A percentile compares a stretch with the other conserved stretches of the same genome.
Evolutionary conservation across 2,113 vertebrate genomes (phyloP).

Genomic region (Ammodytes dubius): DNA sequence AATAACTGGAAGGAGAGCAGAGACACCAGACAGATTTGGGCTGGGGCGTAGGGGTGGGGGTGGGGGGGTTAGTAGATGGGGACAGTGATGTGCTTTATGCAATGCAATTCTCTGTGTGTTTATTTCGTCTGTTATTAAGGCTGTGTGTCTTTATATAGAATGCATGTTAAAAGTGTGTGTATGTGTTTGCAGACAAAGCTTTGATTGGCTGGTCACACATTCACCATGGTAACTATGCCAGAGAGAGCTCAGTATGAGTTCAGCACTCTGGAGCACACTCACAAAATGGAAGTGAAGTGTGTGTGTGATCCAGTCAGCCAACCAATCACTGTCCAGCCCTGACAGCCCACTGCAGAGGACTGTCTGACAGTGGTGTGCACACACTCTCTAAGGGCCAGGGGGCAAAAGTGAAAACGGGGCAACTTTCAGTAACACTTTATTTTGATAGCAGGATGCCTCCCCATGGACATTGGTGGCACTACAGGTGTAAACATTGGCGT

Average conservation of each 20-base stretch:
- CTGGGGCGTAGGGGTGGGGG: conserved; percentile 15
- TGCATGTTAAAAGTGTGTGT: neutral
- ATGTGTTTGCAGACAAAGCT: conserved; percentile 33
- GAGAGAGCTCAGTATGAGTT: conserved; percentile 38
- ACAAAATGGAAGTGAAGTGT: conserved; percentile 14
- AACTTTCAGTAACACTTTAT: too few relatives aligned
- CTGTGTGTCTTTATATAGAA: conserved; percentile 12
- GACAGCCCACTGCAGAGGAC: conserved; percentile 2
- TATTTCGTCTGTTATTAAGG: too few relatives aligned
- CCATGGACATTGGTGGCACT: conserved; percentile 80
- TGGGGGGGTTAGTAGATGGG: conserved; percentile 8
- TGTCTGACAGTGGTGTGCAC: conserved; percentile 3
- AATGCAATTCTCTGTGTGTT: too few relatives aligned
- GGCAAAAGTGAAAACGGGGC: too few relatives aligned
- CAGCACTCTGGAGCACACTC: conserved; percentile 17
- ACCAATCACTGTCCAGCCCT: conserved; percentile 15
- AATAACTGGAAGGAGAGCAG: conserved; percentile 44
- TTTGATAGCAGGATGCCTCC: conserved; percentile 66
- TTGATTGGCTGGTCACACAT: conserved; percentile 59
- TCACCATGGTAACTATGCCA: conserved; percentile 66
- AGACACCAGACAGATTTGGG: conserved; percentile 25
- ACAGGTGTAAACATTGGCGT: conserved; percentile 82
- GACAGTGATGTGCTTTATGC: conserved; percentile 2
- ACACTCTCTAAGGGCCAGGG: neutral
- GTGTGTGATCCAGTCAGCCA: neutral